Base-by-base conservation (phyloP, 92 coral and sea anemone genomes). In the Epizoanthus scotinus region DNA sequence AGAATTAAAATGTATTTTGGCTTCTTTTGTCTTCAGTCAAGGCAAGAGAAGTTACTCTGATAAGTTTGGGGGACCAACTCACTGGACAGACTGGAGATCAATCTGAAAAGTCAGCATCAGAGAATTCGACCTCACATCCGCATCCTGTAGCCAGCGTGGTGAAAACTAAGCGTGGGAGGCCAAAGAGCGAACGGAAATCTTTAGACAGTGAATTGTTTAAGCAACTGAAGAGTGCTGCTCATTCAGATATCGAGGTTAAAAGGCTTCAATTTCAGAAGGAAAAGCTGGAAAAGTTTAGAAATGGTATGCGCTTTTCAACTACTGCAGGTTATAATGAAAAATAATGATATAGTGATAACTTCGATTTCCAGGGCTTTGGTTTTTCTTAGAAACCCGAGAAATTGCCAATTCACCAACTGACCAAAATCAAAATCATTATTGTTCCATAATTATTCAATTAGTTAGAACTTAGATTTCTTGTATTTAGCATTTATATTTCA, bases 171-270 rank as follows among this genome's bases (percentile, higher is more conserved):
- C 66, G 80, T 55, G 81, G 86, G 38, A 71, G 85, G 58, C 86
- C 81, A 67, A 82, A 82, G 62, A 66, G 71, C 71, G 81, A 71
- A 82, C 24, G 86, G 47, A 82, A 82, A 73, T 56, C 44, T 60
- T 69, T 82, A 54, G 86, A 82, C 68, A 73, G 49, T 55, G 81
- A 82, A 53, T 69, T 82, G 49, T 82, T 82, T 77, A 69, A 82
- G 50, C 66, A 72, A 82, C 78, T 71, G 56, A 82, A 82, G 79
- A 29, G 28, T 1, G 28, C 52, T 17, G 66, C 73, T 67, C 44
- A 65, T 63, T 40, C 19, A 29, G n/a, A n/a, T n/a, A n/a, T n/a
- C n/a, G 86, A 82, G 60, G 79, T 82, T 57, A 65, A 70, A 57
- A 62, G 68, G 53, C 86, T 67, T 68, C 67, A 58, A 54, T 82